phyloP scores from a whole-genome alignment of 2,888 invertebrate species.

The Xanthostigma xanthostigma region DNA sequence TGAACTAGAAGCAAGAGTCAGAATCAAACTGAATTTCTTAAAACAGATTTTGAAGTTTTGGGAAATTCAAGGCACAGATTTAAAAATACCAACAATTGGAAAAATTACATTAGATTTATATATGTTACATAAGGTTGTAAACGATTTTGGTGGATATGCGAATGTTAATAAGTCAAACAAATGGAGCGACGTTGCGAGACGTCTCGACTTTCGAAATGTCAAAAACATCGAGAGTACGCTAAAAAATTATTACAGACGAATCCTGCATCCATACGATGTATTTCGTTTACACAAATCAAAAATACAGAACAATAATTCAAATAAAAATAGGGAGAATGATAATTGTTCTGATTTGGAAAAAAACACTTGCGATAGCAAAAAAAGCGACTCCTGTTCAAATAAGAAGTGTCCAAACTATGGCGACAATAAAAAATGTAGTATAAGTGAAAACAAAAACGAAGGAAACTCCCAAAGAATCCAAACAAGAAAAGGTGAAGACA shows the following conservation, averaged over 20 bases:
- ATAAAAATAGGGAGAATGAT: neutral
- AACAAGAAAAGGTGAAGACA: too few species aligned
- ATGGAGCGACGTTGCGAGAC: conserved; percentile 49
- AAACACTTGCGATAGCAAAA: too few species aligned
- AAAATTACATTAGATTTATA: conserved; percentile 54
- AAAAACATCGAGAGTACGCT: conserved; percentile 41
- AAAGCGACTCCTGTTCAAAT: too few species aligned
- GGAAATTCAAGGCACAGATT: conserved; percentile 50
- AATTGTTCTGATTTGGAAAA: neutral
- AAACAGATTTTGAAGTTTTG: conserved; percentile 60
- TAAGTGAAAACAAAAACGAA: too few species aligned
- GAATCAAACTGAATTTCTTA: conserved; percentile 56
- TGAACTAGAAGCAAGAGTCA: conserved; percentile 49
- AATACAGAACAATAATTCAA: conserved; percentile 20
- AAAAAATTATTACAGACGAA: conserved; percentile 48
- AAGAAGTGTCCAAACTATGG: too few species aligned
- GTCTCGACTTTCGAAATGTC: conserved; percentile 44
- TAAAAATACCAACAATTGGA: conserved; percentile 54
- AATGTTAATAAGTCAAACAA: conserved; percentile 43
- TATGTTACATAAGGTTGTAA: conserved; percentile 44
- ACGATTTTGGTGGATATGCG: conserved; percentile 41
- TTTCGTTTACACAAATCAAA: conserved; percentile 30
- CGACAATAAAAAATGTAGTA: too few species aligned
- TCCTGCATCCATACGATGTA: conserved; percentile 49
- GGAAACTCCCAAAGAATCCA: too few species aligned